Evolutionary conservation across 2,797 vertebrate genomes (phyloP), one percentile per base, ranked within the genome.

Genomic region (Todus mexicanus): DNA sequence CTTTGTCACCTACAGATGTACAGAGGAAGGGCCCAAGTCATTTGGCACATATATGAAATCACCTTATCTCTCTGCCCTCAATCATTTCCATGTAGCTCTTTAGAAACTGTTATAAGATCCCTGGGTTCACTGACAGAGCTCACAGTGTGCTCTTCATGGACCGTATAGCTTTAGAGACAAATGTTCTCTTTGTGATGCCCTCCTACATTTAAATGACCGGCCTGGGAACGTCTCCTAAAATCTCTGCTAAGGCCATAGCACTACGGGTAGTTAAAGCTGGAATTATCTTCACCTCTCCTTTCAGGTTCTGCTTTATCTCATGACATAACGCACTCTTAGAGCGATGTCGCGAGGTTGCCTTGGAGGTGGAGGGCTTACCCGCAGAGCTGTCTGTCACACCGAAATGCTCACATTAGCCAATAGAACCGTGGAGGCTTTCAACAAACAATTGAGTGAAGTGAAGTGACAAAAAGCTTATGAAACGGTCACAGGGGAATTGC

Each of bases 391-490:
- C 83, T 87, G 61, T 87, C 78, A 35, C 54, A 66, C 72, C 5
- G 1, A 80, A 90, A 45, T 0, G 2, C 27, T 92, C 48, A 15
- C 81, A 38, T 87, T 51, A 70, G 84, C 84, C 72, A 45, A 14
- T 33, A 19, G 38, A 63, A 59, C 54, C 80, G 71, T 27, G 78
- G 85, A 59, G n/a, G 57, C 81, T 92, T 89, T 89, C 87, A 56
- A 74, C 79, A 91, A 92, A 89, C 82, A 82, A 83, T 26, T 35
- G 78, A 85, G 86, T 80, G 68, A 78, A 89, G 64, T 33, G 80
- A 92, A 87, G 92, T 94, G 94, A 93, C 94, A 96, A 94, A 94
- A 92, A 92, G 70, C 89, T 89, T 93, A 93, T 15, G 43, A 93
- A 92, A 92, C 2, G 1, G 47, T 81, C 89, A 78, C 84, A 73